Base-by-base conservation (phyloP, 2,113 vertebrate species). In the Percopsis transmontana region DNA sequence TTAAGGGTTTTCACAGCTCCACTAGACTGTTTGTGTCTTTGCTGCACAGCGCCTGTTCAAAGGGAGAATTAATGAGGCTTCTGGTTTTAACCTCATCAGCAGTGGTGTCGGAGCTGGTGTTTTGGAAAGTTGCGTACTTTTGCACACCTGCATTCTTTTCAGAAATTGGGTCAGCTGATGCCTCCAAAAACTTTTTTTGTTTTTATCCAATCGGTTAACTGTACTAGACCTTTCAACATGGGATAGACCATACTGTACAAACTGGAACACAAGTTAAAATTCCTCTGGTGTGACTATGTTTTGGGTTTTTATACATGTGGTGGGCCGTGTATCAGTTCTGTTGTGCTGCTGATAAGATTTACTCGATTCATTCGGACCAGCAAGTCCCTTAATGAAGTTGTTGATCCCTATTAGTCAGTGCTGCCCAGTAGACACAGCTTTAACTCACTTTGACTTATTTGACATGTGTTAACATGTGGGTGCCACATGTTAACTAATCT, bases 121-220 rank as follows among this genome's bases (percentile, higher is more conserved):
- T 64, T 54, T 44, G 19, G 20, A 64, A 53, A 24, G 23, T 9
- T 33, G 20, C 12, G 15, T 41, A 58, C 38, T 58, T 58, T 56
- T 7, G 15, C 24, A 48, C 51, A 54, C 52, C 63, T 66, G 63
- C 63, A 33, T 48, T 47, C 41, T 57, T 15, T 24, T 6, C n/a
- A 47, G 24, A 56, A 57, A 66, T 38, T 55, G 53, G 63, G 63
- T 66, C 63, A 66, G 63, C 23, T 45, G 63, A 66, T 55, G 11
- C 23, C 21, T 10, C 19, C n/a, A 39, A 13, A n/a, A 33, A 23
- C 23, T 16, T 55, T 27, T 16, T 47, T 38, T 27, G 45, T 14
- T 47, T 14, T 56, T 9, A 16, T 27, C 12, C 41, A 21, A 20
- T 44, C 38, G 44, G 21, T 23, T 24, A 40, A n/a, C 18, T n/a